phyloP scores from a whole-genome alignment of 2,888 invertebrate genomes.

The Drosophila subsilvestris region DNA sequence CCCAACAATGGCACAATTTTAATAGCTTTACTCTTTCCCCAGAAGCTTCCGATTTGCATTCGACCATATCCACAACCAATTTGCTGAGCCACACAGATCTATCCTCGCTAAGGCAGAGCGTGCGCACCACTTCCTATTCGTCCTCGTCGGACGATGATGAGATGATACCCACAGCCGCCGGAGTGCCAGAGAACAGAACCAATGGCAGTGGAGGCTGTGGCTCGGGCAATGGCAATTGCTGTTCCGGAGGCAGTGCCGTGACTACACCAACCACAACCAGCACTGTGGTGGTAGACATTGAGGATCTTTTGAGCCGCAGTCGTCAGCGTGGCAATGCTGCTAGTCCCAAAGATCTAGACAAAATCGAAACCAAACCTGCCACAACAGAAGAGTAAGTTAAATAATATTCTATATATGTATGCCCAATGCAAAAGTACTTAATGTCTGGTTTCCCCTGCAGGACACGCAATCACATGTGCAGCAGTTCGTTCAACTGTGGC shows the following conservation, averaged over 20 bases:
- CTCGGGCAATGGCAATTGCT: constrained; percentile 80
- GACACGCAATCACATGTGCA: constrained; percentile 82
- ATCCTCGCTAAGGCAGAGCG: constrained; percentile 62
- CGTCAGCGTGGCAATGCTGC: constrained; percentile 54
- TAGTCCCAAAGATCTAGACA: constrained; percentile 50
- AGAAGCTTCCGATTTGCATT: constrained; percentile 78
- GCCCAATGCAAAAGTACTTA: not conserved
- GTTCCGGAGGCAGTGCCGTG: constrained; percentile 58
- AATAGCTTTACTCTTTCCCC: not conserved
- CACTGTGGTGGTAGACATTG: constrained; percentile 87
- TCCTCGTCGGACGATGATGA: constrained; percentile 83
- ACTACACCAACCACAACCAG: constrained; percentile 73
- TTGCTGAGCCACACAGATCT: constrained; percentile 74
- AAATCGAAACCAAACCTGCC: constrained; percentile 56
- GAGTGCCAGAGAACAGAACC: constrained; percentile 28
- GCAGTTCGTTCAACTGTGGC: constrained; percentile 85
- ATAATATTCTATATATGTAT: rapidly evolving
- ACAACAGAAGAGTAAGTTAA: constrained; percentile 48
- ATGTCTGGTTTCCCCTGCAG: constrained; percentile 31
- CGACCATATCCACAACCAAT: constrained; percentile 82
- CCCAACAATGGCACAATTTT: not conserved
- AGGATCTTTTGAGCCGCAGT: constrained; percentile 85
- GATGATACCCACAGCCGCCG: constrained; percentile 68
- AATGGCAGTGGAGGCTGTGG: constrained; percentile 63
- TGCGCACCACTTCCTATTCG: constrained; percentile 79